A percentile compares a stretch with the other conserved stretches of the same genome.
These are phyloP conservation scores for Tachyglossus aculeatus DNA, from an alignment of 2,797 vertebrate genomes.

Conservation along the genomic window DNA sequence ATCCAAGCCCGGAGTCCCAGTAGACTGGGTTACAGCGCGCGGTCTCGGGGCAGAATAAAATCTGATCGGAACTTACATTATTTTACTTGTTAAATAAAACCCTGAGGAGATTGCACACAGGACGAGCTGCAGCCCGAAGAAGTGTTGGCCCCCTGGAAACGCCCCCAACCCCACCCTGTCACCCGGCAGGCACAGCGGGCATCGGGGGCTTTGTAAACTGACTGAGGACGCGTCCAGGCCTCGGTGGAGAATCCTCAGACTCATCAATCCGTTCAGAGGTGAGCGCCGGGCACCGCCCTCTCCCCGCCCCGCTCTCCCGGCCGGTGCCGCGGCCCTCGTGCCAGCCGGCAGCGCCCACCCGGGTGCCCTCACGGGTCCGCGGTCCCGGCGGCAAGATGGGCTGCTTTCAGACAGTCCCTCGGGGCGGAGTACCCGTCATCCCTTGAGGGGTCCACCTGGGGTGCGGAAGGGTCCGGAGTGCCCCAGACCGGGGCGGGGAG, in stretches of 20 bases:
- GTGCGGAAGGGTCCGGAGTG: slow-evolving; percentile 69
- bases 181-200: slow-evolving; percentile 64
- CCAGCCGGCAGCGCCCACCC: too few species aligned
- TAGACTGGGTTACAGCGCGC: too few species aligned
- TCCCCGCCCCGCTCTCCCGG: too few species aligned
- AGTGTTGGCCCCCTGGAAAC: too few species aligned
- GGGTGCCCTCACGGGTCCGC: too few species aligned
- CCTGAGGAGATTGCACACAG: slow-evolving; percentile 79
- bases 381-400: slow-evolving; percentile 70
- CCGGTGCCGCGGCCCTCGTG: too few species aligned
- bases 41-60: slow-evolving; percentile 34
- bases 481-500: slow-evolving; percentile 35
- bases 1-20: too few species aligned
- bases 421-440: slow-evolving; percentile 76
- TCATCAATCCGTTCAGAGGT: slow-evolving; percentile 46
- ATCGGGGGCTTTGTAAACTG: slow-evolving; percentile 71
- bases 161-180: too few species aligned
- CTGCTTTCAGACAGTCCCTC: slow-evolving; percentile 75
- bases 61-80: slow-evolving; percentile 56
- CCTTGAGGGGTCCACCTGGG: slow-evolving; percentile 46
- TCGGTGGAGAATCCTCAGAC: slow-evolving; percentile 52
- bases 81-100: slow-evolving; percentile 71
- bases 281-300: too few species aligned
- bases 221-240: slow-evolving; percentile 59
- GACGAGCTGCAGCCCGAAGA: slow-evolving; percentile 59